phyloP scores from a whole-genome alignment of 1,140 invertebrate genomes.

The Archivesica marissinica region DNA sequence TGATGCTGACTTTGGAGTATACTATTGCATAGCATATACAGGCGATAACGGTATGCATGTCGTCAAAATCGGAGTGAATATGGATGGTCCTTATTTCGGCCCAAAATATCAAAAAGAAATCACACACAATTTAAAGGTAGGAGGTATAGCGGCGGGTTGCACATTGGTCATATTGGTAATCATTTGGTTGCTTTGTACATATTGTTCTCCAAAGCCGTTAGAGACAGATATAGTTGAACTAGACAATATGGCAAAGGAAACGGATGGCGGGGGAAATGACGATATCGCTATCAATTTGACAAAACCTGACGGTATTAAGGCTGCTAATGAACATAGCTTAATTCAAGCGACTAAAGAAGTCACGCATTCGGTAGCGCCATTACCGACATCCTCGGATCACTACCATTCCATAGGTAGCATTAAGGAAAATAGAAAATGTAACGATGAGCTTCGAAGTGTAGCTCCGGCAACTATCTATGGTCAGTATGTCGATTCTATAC shows the following conservation, averaged over 20 bases:
- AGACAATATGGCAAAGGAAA: neutral
- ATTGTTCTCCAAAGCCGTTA: neutral
- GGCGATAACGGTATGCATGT: neutral
- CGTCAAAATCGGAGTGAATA: constrained; percentile 37
- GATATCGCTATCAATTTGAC: neutral
- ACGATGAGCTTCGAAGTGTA: neutral
- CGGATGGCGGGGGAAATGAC: neutral
- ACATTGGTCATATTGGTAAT: constrained; percentile 1
- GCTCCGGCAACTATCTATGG: too few relatives aligned
- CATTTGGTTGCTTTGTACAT: constrained; percentile 17
- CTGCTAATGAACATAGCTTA: neutral
- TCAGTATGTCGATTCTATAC: too few relatives aligned
- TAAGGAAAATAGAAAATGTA: neutral
- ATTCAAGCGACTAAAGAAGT: neutral
- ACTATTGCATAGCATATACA: constrained; percentile 30
- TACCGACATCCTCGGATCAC: neutral
- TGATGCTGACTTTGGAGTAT: constrained; percentile 46
- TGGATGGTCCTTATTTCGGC: constrained; percentile 47
- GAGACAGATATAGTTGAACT: too few relatives aligned
- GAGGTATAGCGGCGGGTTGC: constrained; percentile 35
- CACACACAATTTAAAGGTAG: constrained; percentile 13
- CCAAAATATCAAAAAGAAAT: neutral
- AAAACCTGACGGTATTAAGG: constrained; percentile 7
- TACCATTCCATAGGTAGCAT: constrained; percentile 39
- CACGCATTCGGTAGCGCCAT: neutral